Evolutionary conservation across 1,140 invertebrate species (phyloP).

Genomic region (Drosophila pachea): DNA sequence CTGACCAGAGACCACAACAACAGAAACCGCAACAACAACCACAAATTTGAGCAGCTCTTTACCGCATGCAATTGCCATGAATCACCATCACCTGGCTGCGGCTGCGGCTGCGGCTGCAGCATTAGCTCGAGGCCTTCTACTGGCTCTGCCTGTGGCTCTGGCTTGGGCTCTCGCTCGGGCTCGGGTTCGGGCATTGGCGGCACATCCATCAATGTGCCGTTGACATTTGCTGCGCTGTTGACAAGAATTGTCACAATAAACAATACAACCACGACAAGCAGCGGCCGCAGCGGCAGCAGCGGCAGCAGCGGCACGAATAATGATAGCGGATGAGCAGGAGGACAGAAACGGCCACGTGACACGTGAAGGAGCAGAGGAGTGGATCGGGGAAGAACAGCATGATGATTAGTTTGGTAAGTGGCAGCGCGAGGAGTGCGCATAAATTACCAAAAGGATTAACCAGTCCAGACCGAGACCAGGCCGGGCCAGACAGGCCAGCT

Average conservation of each 20-base stretch:
- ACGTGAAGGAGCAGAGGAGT: conserved; percentile 22
- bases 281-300: conserved; percentile 35
- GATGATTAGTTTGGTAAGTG: conserved; percentile 76
- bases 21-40: conserved; percentile 27
- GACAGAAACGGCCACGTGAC: conserved; percentile 63
- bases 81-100: conserved; percentile 72
- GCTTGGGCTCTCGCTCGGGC: conserved; percentile 32
- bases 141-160: conserved; percentile 20
- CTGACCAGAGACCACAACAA: conserved; percentile 37
- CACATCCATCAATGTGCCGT: conserved; percentile 76
- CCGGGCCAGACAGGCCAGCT: conserved; percentile 36
- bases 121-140: conserved; percentile 17
- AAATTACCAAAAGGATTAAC: conserved; percentile 74
- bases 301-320: conserved; percentile 38
- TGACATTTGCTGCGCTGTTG: conserved; percentile 74
- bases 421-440: conserved; percentile 66
- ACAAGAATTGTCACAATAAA: conserved; percentile 77
- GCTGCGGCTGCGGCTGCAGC: conserved; percentile 22
- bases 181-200: conserved; percentile 39
- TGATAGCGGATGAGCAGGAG: conserved; percentile 44
- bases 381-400: conserved; percentile 43
- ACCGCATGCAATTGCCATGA: conserved; percentile 74
- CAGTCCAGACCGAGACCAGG: conserved; percentile 50
- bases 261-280: conserved; percentile 70
- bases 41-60: conserved; percentile 65